Percentiles rank a stretch among this genome's conserved stretches.
Evolutionary conservation across 1,140 invertebrate genomes (phyloP).

Genomic region (Drosophila lini): DNA sequence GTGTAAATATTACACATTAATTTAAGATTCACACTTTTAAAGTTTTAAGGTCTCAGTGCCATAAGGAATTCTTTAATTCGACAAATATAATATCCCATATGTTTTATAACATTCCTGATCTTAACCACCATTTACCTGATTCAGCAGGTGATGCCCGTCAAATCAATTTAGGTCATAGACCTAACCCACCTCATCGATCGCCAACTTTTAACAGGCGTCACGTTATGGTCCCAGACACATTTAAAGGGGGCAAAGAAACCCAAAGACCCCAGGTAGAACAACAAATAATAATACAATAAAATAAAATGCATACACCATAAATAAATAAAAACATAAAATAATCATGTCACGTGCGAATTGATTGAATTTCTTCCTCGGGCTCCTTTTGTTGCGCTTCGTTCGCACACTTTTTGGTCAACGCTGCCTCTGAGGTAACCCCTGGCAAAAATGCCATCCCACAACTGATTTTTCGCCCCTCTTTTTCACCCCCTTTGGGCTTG

Average conservation of each 20-base stretch:
- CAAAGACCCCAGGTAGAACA: constrained; percentile 23
- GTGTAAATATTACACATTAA: background rate
- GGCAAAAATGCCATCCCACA: background rate
- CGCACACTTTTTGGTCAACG: constrained; percentile 29
- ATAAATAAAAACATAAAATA: constrained; percentile 79
- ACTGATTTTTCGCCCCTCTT: background rate
- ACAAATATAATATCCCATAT: background rate
- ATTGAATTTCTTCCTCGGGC: constrained; percentile 70
- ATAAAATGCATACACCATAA: constrained; percentile 71
- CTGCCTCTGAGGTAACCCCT: constrained; percentile 10
- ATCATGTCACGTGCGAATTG: constrained; percentile 80
- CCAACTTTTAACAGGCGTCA: constrained; percentile 22
- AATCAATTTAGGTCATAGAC: background rate
- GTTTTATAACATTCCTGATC: background rate
- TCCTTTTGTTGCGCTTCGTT: constrained; percentile 56
- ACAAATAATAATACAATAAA: constrained; percentile 48
- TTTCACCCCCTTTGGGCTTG: too few relatives aligned
- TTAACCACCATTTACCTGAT: background rate
- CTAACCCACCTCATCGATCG: constrained; percentile 18
- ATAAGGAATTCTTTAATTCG: too few relatives aligned
- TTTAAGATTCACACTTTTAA: background rate
- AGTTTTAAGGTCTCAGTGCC: background rate
- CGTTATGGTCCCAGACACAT: constrained; percentile 33
- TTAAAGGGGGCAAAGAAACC: constrained; percentile 21
- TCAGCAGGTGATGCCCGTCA: too few relatives aligned